Conservation (phyloP, 2,113 vertebrate genomes). For the Regulus satrapa region DNA sequence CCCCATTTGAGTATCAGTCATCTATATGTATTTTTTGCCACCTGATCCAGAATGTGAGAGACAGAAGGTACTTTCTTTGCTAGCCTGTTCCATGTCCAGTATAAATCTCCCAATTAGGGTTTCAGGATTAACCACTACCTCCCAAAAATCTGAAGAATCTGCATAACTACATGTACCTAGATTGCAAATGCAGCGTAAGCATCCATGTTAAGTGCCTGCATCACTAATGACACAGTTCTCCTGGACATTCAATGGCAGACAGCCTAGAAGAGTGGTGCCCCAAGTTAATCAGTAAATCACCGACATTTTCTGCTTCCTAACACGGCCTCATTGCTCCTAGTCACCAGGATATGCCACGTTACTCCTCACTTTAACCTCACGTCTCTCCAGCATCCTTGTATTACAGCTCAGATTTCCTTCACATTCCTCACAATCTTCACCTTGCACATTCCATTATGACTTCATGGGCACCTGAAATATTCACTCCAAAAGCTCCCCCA, state of each 20-base stretch:
- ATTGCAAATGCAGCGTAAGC: neutral
- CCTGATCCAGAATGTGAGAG: neutral
- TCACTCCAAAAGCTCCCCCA: neutral
- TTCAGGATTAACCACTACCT: neutral
- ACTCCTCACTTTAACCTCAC: neutral
- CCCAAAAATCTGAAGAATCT: neutral
- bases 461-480: neutral
- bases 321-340: neutral
- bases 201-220: neutral
- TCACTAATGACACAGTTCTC: neutral
- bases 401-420: neutral
- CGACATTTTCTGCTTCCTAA: neutral
- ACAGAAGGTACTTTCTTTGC: neutral
- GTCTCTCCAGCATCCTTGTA: neutral
- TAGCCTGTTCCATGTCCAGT: neutral
- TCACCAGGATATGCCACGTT: neutral
- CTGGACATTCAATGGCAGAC: neutral
- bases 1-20: neutral
- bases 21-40: neutral
- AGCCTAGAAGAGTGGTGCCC: neutral
- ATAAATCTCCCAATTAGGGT: neutral
- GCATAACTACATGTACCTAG: neutral
- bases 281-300: neutral
- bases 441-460: neutral
- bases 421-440: neutral